Percentiles rank a stretch among this genome's conserved stretches.
Conservation (phyloP, 1,140 invertebrate species). For the Mamestra configurata region DNA sequence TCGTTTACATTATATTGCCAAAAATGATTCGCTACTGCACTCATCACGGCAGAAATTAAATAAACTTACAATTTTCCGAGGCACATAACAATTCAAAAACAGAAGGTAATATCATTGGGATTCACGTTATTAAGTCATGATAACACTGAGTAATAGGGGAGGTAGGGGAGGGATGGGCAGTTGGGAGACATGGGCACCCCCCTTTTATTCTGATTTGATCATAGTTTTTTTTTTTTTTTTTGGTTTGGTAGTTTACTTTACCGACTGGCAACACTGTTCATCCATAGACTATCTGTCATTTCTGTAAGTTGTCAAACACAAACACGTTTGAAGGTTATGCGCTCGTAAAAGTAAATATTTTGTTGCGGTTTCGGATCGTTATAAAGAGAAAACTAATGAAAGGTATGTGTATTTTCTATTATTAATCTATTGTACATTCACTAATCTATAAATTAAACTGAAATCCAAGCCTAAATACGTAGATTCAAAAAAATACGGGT, state of each 20-base stretch:
- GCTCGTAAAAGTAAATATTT: conserved; percentile 53
- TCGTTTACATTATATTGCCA: no score
- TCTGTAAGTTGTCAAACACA: conserved; percentile 48
- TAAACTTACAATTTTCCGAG: no score
- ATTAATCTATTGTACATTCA: conserved; percentile 19
- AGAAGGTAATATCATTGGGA: no score
- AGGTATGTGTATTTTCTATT: conserved; percentile 42
- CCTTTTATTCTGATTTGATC: conserved; percentile 48
- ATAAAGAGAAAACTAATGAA: conserved; percentile 47
- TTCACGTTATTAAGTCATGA: no score
- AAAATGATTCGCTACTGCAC: no score
- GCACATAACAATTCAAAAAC: no score
- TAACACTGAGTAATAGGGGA: no score
- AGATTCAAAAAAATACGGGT: conserved; percentile 54
- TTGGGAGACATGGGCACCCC: conserved; percentile 52
- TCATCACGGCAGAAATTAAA: no score
- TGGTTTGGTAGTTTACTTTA: background rate
- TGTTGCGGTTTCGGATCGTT: conserved; percentile 47
- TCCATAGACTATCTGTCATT: conserved; percentile 46
- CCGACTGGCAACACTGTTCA: conserved; percentile 45
- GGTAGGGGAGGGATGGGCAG: conserved; percentile 53
- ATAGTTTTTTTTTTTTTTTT: conserved; percentile 23
- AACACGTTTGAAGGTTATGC: conserved; percentile 47
- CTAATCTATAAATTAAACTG: conserved; percentile 55
- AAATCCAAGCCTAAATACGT: conserved; percentile 54